A percentile compares a stretch with the other conserved stretches of the same genome.
These are phyloP conservation scores for Athripsodes cinereus DNA, from an alignment of 2,888 invertebrate genomes.

Conservation along the genomic window DNA sequence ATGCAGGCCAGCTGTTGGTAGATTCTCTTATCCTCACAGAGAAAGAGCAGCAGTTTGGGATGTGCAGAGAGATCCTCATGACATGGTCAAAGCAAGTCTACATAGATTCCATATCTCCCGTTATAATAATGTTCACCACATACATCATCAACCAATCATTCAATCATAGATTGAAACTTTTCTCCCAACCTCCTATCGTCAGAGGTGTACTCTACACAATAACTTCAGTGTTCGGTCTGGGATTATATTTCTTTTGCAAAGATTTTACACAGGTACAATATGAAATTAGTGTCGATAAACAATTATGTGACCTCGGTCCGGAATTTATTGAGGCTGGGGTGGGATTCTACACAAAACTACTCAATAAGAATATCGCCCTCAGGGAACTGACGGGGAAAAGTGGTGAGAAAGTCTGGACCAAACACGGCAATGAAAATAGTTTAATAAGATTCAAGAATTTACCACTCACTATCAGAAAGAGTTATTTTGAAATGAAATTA, in stretches of 20 bases:
- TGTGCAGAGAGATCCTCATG: constrained; percentile 68
- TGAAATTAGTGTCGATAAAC: constrained; percentile 59
- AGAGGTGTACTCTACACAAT: constrained; percentile 49
- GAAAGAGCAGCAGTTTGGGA: constrained; percentile 72
- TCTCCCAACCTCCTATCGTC: constrained; percentile 45
- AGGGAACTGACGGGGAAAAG: constrained; percentile 57
- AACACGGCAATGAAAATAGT: constrained; percentile 63
- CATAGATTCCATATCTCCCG: constrained; percentile 50
- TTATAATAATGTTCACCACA: constrained; percentile 42
- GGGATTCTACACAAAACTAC: constrained; percentile 67
- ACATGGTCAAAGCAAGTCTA: constrained; percentile 53
- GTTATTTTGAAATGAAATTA: constrained; percentile 54
- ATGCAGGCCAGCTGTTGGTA: constrained; percentile 55
- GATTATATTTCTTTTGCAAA: constrained; percentile 57
- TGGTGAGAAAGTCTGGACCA: constrained; percentile 57
- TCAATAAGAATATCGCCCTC: constrained; percentile 68
- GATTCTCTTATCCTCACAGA: constrained; percentile 68
- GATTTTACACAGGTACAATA: constrained; percentile 58
- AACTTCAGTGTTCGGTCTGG: constrained; percentile 50
- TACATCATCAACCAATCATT: constrained; percentile 49
- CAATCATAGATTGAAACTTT: constrained; percentile 52
- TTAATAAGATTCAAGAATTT: constrained; percentile 58
- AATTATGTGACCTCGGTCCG: constrained; percentile 52
- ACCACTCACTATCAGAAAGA: constrained; percentile 60
- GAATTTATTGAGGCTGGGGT: constrained; percentile 67